phyloP scores from a whole-genome alignment of 2,797 vertebrate genomes.

The Fratercula arctica region DNA sequence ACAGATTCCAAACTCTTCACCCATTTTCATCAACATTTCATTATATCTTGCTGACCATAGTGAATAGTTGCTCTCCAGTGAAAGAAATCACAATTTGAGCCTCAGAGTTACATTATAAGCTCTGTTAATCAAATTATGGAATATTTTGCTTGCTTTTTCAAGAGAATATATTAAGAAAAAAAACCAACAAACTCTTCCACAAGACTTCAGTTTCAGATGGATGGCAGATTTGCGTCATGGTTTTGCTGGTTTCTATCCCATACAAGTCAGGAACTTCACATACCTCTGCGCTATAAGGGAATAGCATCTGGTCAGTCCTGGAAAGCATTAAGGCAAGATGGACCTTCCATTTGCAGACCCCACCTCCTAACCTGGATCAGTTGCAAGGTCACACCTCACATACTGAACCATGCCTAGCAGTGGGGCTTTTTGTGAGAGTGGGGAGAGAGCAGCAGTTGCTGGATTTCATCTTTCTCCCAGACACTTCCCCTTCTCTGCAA shows the following conservation, averaged over 20 bases:
- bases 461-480: neutral
- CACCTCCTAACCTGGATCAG: neutral
- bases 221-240: neutral
- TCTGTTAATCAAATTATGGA: neutral
- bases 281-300: neutral
- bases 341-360: neutral
- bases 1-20: neutral
- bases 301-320: neutral
- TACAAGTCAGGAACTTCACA: neutral
- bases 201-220: neutral
- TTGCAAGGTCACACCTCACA: neutral
- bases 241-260: neutral
- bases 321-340: neutral
- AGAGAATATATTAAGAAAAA: neutral
- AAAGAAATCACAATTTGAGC: neutral
- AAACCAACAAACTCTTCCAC: neutral
- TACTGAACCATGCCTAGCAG: neutral
- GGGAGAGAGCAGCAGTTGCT: neutral
- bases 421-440: neutral
- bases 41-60: neutral
- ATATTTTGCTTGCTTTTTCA: neutral
- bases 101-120: neutral
- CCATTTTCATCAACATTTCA: neutral
- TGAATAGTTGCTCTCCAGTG: neutral
- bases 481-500: neutral